Base-by-base conservation (phyloP, 2,888 invertebrate genomes). In the Bembecia ichneumoniformis region DNA sequence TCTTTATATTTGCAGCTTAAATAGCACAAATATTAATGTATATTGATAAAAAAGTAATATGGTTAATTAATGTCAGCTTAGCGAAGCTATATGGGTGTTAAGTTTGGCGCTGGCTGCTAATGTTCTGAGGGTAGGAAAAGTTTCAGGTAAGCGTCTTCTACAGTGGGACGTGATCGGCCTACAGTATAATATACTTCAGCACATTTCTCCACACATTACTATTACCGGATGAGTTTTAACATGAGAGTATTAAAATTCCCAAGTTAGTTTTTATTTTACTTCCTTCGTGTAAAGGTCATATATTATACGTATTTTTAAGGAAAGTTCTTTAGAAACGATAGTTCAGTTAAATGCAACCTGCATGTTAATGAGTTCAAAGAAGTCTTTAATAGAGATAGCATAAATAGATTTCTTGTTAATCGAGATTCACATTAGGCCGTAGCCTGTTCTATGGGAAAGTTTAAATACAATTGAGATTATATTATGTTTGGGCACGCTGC, bases 131-230 rank as follows among this genome's bases (percentile, higher is more conserved):
- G 82, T 77, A 77, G 79, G 75, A 77, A 82, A 82, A 83, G 76
- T 82, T 83, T 81, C 82, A 82, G 82, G 84, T 84, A 81, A 82
- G 83, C 84, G 82, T 78, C 81, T 83, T 82, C 82, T 77, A 74
- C 74, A 66, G 67, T 59, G 63, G 63, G 55, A 84, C 86, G 86
- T 86, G 86, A 81, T 65, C 73, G 49, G 86, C 75, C 68, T 86
- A 69, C 73, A 17, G 44, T 44, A 15, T 44, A 15, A 15, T 40
- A 15, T 40, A 28, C 28, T 40, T 40, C 40, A 13, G 40, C 3
- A 14, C 40, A 40, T 40, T 40, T 40, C 40, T 13, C 40, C 40
- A 40, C 40, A 40, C 13, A 40, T 40, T 40, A 13, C 13, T 9
- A 40, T 40, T n/a, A 40, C 13, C 13, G 11, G 13, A n/a, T 40